Evolutionary conservation across 2,113 vertebrate genomes (phyloP).

Genomic region (Thalassoma bifasciatum): DNA sequence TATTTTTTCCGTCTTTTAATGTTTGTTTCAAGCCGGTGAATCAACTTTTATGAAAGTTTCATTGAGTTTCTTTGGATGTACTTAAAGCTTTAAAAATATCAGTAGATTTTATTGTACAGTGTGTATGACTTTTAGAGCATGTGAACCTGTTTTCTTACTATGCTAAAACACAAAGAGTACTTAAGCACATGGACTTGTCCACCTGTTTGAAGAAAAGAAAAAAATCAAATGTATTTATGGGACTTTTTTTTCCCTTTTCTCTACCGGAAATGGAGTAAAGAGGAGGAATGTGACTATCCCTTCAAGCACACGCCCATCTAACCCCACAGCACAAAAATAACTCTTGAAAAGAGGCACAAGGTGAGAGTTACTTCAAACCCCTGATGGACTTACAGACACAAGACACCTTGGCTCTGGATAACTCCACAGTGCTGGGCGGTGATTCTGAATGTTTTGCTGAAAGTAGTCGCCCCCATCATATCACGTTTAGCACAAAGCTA

Average conservation of each 20-base stretch:
- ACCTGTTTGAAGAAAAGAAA: constrained; percentile 24
- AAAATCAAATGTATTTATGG: constrained; percentile 35
- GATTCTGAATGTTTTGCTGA: constrained; percentile 23
- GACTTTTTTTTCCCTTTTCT: constrained; percentile 30
- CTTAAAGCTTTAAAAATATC: constrained; percentile 81
- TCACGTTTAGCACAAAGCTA: constrained; percentile 36
- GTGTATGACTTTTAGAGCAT: constrained; percentile 85
- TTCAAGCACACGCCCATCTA: constrained; percentile 54
- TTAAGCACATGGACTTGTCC: constrained; percentile 73
- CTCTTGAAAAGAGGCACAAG: constrained; percentile 43
- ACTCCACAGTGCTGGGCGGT: constrained; percentile 11
- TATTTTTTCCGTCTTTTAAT: constrained; percentile 21
- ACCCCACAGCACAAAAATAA: constrained; percentile 62
- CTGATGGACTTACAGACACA: constrained; percentile 20
- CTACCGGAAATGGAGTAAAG: constrained; percentile 23
- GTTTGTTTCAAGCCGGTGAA: constrained; percentile 43
- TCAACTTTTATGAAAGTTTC: constrained; percentile 32
- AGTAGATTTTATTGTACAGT: constrained; percentile 85
- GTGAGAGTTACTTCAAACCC: constrained; percentile 18
- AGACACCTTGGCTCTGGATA: constrained; percentile 15
- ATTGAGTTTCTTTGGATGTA: constrained; percentile 74
- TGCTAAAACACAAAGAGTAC: constrained; percentile 76
- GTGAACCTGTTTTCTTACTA: constrained; percentile 81
- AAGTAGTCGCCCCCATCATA: constrained; percentile 7
- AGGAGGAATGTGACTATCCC: constrained; percentile 38